Evolutionary conservation across 2,888 invertebrate genomes (phyloP).

Genomic region (Teleogryllus oceanicus): DNA sequence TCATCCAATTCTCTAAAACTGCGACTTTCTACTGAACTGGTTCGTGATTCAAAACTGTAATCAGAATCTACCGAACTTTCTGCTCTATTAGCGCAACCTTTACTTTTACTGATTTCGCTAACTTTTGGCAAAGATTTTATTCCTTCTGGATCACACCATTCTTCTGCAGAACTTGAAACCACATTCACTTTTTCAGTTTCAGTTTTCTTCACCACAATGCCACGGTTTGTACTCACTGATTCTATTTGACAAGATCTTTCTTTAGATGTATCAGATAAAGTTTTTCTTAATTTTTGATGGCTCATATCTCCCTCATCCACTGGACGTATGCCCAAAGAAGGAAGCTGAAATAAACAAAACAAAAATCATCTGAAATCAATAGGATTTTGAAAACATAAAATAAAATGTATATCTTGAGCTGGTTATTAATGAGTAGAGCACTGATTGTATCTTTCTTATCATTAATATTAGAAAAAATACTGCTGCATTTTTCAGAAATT

Average conservation of each 20-base stretch:
- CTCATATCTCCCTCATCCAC: neutral
- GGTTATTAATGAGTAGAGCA: too few species aligned
- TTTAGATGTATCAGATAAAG: neutral
- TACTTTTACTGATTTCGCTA: slow-evolving; percentile 4
- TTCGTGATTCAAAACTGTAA: slow-evolving; percentile 37
- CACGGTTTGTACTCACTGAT: neutral
- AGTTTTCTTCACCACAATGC: neutral
- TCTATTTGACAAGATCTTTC: neutral
- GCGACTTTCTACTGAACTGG: slow-evolving; percentile 35
- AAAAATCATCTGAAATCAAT: neutral
- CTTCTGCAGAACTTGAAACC: slow-evolving; percentile 5
- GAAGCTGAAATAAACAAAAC: slow-evolving; percentile 18
- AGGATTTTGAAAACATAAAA: neutral
- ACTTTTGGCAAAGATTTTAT: slow-evolving; percentile 18
- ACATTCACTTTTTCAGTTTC: slow-evolving; percentile 18
- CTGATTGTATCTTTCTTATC: too few species aligned
- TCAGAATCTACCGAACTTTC: slow-evolving; percentile 37
- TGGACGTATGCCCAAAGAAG: neutral
- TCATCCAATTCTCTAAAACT: slow-evolving; percentile 36
- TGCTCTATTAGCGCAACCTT: slow-evolving; percentile 19
- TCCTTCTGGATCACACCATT: neutral
- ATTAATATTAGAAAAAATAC: too few species aligned
- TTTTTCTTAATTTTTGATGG: slow-evolving; percentile 11
- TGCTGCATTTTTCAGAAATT: too few species aligned
- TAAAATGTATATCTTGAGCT: too few species aligned